Evolutionary conservation across 1,140 invertebrate genomes (phyloP), one percentile per base, ranked within the genome.

Genomic region (Ceratosolen fusciceps): DNA sequence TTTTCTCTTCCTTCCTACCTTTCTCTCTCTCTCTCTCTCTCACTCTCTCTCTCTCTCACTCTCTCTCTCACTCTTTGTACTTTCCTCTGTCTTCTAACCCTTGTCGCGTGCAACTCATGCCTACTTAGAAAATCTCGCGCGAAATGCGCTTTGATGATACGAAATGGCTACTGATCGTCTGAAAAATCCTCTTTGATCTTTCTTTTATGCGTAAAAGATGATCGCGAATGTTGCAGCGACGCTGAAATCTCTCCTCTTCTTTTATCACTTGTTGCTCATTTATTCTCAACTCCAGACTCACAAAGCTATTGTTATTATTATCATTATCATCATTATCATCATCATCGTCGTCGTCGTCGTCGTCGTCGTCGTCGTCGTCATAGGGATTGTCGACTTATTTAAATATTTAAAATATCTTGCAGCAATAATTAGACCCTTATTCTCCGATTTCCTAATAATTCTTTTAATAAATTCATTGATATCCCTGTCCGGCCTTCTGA

Each of bases 161-260:
- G 76, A 72, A 75, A 76, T 76, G 56, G 70, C 74, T 72, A 76
- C 74, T 65, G 70, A 65, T 76, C 56, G 56, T 49, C 74, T 77
- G 54, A 78, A 82, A 81, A 81, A 73, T 76, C 12, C 56, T 79
- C 80, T 82, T 67, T 81, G 71, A 62, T 73, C 39, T 31, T 26
- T 56, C 60, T 37, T 65, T n/a, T 37, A 3, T n/a, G 3, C 2
- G 39, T 47, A 26, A 26, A 2, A 26, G 47, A 8, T 43, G 12
- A 12, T 43, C 39, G 39, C 39, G 39, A 43, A 43, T 43, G 12
- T 12, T 43, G 12, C 12, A 7, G 12, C 39, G 7, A 56, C n/a
- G n/a, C 5, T 56, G n/a, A 56, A 12, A 56, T 16, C n/a, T 56
- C 8, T 12, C n/a, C n/a, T 56, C n/a, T 24, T 56, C 14, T 56